Percentiles rank a stretch among this genome's conserved stretches.
Evolutionary conservation across 1,140 invertebrate genomes (phyloP).

Genomic region (Neodiprion lecontei): DNA sequence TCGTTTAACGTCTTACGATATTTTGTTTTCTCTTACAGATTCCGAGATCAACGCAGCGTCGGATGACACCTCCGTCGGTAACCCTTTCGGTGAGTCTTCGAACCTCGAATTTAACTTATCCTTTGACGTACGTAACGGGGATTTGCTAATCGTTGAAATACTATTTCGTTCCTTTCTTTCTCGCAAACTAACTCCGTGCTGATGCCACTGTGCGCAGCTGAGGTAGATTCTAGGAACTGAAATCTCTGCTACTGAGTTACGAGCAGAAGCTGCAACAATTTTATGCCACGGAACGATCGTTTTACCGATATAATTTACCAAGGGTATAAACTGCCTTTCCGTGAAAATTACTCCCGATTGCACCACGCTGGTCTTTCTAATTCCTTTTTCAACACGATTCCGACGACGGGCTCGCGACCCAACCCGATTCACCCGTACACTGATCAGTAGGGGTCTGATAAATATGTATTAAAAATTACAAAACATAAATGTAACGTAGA

Average conservation of each 20-base stretch:
- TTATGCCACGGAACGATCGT: no score
- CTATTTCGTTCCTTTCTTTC: conserved; percentile 34
- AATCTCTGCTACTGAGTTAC: background rate
- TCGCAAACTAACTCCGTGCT: background rate
- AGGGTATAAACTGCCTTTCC: no score
- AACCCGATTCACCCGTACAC: no score
- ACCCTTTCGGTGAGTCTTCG: conserved; percentile 49
- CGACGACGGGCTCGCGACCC: no score
- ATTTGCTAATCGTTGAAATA: conserved; percentile 29
- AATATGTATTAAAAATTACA: no score
- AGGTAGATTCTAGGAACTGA: background rate
- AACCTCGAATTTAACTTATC: background rate
- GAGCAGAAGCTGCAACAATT: no score
- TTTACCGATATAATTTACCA: no score
- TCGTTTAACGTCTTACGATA: background rate
- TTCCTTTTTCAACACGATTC: no score
- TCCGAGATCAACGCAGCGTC: conserved; percentile 48
- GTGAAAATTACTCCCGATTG: no score
- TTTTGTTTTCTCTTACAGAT: conserved; percentile 38
- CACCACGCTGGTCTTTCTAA: no score
- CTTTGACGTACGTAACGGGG: background rate
- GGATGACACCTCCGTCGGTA: conserved; percentile 36
- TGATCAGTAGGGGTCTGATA: no score
- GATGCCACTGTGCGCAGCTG: background rate
- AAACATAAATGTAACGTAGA: no score